Evolutionary conservation across 2,797 vertebrate species (phyloP).

Genomic region (Alectoris magna): DNA sequence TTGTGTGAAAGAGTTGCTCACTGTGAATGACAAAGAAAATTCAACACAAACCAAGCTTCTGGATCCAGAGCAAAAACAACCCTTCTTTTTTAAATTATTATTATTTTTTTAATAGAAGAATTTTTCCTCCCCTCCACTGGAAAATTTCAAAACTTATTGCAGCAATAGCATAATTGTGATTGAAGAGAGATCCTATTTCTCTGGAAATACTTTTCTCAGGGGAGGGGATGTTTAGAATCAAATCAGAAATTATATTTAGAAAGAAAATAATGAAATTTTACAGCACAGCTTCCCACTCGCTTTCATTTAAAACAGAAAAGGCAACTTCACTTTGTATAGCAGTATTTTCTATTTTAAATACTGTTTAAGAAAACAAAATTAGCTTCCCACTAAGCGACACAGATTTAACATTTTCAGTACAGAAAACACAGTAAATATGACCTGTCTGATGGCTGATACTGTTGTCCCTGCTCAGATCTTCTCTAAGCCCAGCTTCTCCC

Average conservation of each 20-base stretch:
- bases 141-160: conserved; percentile 20
- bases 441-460: neutral
- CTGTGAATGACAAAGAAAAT: neutral
- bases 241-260: neutral
- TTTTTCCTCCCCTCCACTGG: neutral
- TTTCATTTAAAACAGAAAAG: conserved; percentile 9
- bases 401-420: neutral
- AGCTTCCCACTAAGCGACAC: neutral
- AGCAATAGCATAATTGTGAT: neutral
- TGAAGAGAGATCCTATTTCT: neutral
- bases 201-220: conserved; percentile 26
- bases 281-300: neutral
- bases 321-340: neutral
- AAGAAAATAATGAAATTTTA: neutral
- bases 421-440: neutral
- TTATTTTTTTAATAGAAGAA: neutral
- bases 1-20: neutral
- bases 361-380: neutral
- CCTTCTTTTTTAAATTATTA: neutral
- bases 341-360: conserved; percentile 7
- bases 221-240: neutral
- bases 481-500: conserved; percentile 28
- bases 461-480: neutral
- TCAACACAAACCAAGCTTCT: neutral
- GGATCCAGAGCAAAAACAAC: neutral